Evolutionary conservation across 2,113 vertebrate species (phyloP).

Genomic region (Daphoenositta chrysoptera): DNA sequence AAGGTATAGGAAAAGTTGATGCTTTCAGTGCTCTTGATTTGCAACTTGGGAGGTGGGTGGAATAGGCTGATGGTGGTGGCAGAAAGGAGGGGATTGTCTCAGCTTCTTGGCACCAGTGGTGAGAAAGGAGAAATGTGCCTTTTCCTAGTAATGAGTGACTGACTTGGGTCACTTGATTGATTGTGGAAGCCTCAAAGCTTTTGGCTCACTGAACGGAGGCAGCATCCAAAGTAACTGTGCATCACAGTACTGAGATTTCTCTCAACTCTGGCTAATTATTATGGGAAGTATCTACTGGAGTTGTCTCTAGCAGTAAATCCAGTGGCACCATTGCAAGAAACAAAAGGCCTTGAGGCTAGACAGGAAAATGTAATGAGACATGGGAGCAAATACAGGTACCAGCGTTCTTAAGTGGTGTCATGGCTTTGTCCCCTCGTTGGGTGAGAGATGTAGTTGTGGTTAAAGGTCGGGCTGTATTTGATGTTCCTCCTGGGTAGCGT

Average conservation of each 20-base stretch:
- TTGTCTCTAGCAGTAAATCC: slow-evolving; percentile 49
- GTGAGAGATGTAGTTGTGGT: neutral
- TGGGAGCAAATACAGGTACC: neutral
- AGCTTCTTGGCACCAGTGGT: neutral
- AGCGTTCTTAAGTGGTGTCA: neutral
- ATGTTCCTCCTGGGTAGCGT: neutral
- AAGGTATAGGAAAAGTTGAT: neutral
- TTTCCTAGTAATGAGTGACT: slow-evolving; percentile 24
- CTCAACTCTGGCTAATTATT: slow-evolving; percentile 36
- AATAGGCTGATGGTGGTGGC: neutral
- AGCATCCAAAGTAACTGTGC: slow-evolving; percentile 9
- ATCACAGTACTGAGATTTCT: neutral
- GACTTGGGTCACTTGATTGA: slow-evolving; percentile 53
- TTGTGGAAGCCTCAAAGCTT: slow-evolving; percentile 41
- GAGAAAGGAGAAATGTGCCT: slow-evolving; percentile 47
- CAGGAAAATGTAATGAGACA: neutral
- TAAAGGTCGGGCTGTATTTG: neutral
- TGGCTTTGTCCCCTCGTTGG: neutral
- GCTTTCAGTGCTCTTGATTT: neutral
- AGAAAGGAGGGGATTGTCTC: neutral
- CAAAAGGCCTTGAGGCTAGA: neutral
- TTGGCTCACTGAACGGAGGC: neutral
- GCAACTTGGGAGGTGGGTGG: neutral
- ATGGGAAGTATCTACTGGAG: slow-evolving; percentile 11
- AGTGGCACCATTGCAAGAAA: neutral